These are phyloP conservation scores for Eugnorisma glareosa DNA, from an alignment of 2,888 invertebrate species.

Conservation along the genomic window DNA sequence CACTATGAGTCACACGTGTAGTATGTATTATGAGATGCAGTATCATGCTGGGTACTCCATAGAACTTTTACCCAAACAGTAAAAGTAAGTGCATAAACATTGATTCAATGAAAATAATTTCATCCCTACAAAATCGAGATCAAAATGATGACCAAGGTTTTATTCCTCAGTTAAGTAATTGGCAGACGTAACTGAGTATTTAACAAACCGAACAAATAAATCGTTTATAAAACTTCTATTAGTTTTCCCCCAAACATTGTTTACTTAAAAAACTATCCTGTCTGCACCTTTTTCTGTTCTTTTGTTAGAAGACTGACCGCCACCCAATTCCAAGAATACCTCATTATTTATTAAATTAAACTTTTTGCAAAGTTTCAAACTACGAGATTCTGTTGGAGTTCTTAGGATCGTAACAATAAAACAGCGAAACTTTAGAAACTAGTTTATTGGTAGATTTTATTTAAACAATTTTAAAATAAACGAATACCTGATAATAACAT, in stretches of 20 bases:
- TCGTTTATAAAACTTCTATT: conserved; percentile 33
- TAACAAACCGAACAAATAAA: conserved; percentile 13
- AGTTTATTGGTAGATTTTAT: background rate
- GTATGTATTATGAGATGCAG: background rate
- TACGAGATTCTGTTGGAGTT: conserved; percentile 2
- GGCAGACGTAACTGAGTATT: background rate
- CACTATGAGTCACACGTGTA: background rate
- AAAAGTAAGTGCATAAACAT: background rate
- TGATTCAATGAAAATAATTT: background rate
- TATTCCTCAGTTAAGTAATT: background rate
- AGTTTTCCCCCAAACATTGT: conserved; percentile 18
- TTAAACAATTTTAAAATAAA: background rate
- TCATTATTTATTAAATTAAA: conserved; percentile 41
- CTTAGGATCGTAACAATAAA: background rate
- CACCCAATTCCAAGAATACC: conserved; percentile 4
- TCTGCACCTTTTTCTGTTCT: conserved; percentile 19
- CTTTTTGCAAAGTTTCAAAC: conserved; percentile 26
- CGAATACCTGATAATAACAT: background rate
- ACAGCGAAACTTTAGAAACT: background rate
- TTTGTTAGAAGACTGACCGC: conserved; percentile 2
- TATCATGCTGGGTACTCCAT: background rate
- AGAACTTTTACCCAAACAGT: background rate
- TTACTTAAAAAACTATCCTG: conserved; percentile 22
- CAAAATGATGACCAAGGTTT: background rate
- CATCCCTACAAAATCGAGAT: background rate